Base-by-base conservation (phyloP, 1,140 invertebrate genomes). In the Solenopsis fugax region DNA sequence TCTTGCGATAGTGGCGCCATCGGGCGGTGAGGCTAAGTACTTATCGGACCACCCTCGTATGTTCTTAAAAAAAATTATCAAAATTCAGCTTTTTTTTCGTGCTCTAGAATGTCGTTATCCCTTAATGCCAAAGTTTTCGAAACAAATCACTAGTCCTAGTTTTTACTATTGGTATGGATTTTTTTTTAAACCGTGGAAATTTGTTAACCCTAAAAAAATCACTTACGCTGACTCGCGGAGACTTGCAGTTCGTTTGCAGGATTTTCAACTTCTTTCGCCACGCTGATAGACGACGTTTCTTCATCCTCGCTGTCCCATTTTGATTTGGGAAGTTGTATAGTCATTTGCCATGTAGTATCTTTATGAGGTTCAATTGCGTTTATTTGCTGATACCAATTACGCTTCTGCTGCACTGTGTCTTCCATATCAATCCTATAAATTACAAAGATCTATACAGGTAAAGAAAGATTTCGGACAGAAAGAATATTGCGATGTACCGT, bases 231-330 rank as follows among this genome's bases (percentile, higher is more conserved):
- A 16, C 21, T 67, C 5, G 34, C 4, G 4, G 67, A 73, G 60
- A 48, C 45, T 7, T 62, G 67, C 12, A 60, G 9, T 24, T 72
- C 73, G n/a, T 87, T 45, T 69, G 16, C 52, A 18, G 64, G n/a
- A 21, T 78, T 67, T 41, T 85, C 12, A 64, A 65, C 29, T 76
- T 80, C 18, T 48, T 86, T 72, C n/a, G 34, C 21, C 9, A 21
- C 18, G 5, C 10, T 58, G 21, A 50, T 21, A 21, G 87, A 75
- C 4, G 41, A 69, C 2, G 29, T 58, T 41, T 92, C 92, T 9
- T 94, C 93, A 4, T 94, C 93, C 76, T 95, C 95, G 34, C 94
- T 95, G n/a, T 95, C 95, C 95, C 95, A 95, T 54, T 93, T 95
- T 29, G 94, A 95, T 65, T 92, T 94, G 9, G 94, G 93, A 56